Conservation (phyloP, 2,888 invertebrate species). For the Orgyia antiqua region DNA sequence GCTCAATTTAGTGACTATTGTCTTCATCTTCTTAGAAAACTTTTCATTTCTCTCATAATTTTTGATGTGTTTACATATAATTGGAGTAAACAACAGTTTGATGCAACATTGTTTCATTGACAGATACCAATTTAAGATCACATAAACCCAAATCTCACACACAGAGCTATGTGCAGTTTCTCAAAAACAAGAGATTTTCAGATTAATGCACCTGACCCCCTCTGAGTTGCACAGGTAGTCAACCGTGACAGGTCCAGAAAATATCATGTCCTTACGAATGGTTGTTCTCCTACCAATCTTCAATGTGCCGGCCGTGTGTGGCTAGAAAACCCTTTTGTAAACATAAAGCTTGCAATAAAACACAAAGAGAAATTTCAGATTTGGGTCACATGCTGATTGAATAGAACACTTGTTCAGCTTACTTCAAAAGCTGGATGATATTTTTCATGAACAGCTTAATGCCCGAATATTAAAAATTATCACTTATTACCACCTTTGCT, state of each 20-base stretch:
- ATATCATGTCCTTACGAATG: conserved; percentile 36
- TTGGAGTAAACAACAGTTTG: conserved; percentile 15
- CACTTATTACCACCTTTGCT: conserved; percentile 16
- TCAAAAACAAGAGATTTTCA: conserved; percentile 20
- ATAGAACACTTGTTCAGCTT: conserved; percentile 48
- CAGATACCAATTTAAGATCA: conserved; percentile 12
- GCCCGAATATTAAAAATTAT: conserved; percentile 9
- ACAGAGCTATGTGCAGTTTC: too few relatives aligned
- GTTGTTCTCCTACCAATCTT: conserved; percentile 20
- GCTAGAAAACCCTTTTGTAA: too few relatives aligned
- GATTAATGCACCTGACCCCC: conserved; percentile 52
- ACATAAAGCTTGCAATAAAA: conserved; percentile 37
- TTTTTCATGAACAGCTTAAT: conserved; percentile 14
- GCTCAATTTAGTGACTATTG: conserved; percentile 35
- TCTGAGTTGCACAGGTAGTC: conserved; percentile 54
- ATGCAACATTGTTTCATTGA: conserved; percentile 11
- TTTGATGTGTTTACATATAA: conserved; percentile 30
- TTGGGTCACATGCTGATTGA: conserved; percentile 77
- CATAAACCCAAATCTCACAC: conserved; percentile 7
- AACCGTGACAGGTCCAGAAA: conserved; percentile 59
- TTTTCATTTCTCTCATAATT: conserved; percentile 34
- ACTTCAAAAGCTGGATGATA: conserved; percentile 23
- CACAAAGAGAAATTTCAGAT: conserved; percentile 73
- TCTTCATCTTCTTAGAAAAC: conserved; percentile 41
- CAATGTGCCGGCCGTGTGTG: too few relatives aligned